phyloP scores from a whole-genome alignment of 64 coral and sea anemone genomes.

The Catalaphyllia jardinei region DNA sequence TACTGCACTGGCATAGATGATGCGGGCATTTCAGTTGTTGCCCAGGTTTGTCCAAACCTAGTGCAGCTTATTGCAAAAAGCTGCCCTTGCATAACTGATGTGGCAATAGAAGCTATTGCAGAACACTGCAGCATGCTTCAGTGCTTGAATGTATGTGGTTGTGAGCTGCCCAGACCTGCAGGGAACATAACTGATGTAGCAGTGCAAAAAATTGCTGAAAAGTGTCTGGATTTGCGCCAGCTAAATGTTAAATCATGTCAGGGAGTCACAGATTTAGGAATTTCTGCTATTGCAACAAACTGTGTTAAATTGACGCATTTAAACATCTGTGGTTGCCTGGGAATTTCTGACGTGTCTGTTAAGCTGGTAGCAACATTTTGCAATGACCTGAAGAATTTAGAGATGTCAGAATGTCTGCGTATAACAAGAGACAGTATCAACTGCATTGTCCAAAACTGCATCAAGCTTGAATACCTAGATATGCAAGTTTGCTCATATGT shows the following conservation, averaged over 20 bases:
- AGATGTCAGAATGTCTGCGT: slow-evolving; percentile 79
- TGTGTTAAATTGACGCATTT: slow-evolving; percentile 51
- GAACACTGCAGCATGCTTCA: slow-evolving; percentile 65
- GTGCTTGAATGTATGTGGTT: slow-evolving; percentile 76
- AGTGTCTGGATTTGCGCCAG: slow-evolving; percentile 42
- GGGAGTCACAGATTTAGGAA: slow-evolving; percentile 74
- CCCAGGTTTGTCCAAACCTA: slow-evolving; percentile 67
- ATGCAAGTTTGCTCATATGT: slow-evolving; percentile 87
- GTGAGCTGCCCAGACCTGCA: slow-evolving; percentile 75
- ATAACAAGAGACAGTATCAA: slow-evolving; percentile 66
- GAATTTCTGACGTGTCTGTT: slow-evolving; percentile 80
- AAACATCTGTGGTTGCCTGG: slow-evolving; percentile 81
- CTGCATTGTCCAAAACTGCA: slow-evolving; percentile 74
- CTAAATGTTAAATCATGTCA: slow-evolving; percentile 90
- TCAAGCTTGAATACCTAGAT: slow-evolving; percentile 41
- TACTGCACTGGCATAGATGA: slow-evolving; percentile 83
- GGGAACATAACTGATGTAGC: slow-evolving; percentile 90
- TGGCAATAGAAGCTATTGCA: slow-evolving; percentile 81
- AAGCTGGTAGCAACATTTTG: slow-evolving; percentile 67
- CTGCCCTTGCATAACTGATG: slow-evolving; percentile 77
- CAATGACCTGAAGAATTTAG: slow-evolving; percentile 46
- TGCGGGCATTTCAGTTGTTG: slow-evolving; percentile 45
- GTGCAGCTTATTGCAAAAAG: slow-evolving; percentile 64
- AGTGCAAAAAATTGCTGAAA: slow-evolving; percentile 74
- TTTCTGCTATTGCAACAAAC: slow-evolving; percentile 73